phyloP scores from a whole-genome alignment of 1,140 invertebrate species.

The Thrips palmi region DNA sequence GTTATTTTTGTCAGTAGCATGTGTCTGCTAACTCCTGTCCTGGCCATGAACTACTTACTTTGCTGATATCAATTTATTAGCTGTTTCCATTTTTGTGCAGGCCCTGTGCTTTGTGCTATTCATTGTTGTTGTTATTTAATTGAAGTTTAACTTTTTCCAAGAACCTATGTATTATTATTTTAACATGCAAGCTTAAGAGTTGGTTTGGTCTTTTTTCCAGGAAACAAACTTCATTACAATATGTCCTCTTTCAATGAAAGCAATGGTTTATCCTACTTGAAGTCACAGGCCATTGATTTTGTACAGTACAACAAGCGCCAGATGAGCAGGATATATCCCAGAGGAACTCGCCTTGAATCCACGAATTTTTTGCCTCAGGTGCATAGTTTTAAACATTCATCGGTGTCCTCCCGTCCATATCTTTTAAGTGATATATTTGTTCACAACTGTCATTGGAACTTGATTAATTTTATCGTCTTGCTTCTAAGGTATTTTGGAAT shows the following conservation, averaged over 20 bases:
- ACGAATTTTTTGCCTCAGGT: constrained; percentile 98
- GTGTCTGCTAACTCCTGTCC: too few species aligned
- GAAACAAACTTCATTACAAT: constrained; percentile 83
- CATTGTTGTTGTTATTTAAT: too few species aligned
- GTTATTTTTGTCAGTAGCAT: not conserved
- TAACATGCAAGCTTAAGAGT: too few species aligned
- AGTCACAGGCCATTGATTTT: constrained; percentile 88
- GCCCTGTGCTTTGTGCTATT: too few species aligned
- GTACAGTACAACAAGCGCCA: constrained; percentile 99
- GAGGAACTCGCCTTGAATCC: constrained; percentile 91
- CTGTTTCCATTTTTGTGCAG: too few species aligned
- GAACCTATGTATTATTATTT: not conserved
- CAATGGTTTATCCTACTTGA: constrained; percentile 79
- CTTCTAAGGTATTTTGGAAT: constrained; percentile 68
- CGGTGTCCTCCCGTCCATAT: too few species aligned
- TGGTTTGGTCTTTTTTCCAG: too few species aligned
- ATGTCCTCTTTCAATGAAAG: constrained; percentile 98
- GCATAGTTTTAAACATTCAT: too few species aligned
- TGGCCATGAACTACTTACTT: too few species aligned
- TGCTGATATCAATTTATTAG: too few species aligned
- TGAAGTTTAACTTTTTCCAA: not conserved
- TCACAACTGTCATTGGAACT: constrained; percentile 10
- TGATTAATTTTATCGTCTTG: constrained; percentile 11
- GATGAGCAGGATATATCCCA: constrained; percentile 94
- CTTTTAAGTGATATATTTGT: not conserved